Conservation (phyloP, 2,888 invertebrate species). For the Drosophila paramelanica region DNA sequence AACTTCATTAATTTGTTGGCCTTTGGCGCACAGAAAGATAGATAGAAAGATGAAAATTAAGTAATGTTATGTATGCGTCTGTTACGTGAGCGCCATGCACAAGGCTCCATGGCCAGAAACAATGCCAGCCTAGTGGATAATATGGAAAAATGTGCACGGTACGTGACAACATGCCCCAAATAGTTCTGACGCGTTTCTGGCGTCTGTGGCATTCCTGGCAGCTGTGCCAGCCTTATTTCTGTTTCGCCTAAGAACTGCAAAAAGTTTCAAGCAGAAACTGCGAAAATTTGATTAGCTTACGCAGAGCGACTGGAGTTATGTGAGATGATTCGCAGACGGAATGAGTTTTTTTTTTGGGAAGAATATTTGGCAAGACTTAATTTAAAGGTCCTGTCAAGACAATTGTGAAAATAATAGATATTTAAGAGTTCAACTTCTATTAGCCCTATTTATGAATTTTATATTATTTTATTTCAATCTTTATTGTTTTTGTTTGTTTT, state of each 20-base stretch:
- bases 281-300: constrained; percentile 58
- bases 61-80: constrained; percentile 79
- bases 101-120: constrained; percentile 27
- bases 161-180: constrained; percentile 76
- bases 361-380: neutral
- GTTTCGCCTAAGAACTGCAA: constrained; percentile 22
- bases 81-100: constrained; percentile 73
- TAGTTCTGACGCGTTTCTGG: constrained; percentile 37
- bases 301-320: constrained; percentile 41
- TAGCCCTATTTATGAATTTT: too few relatives aligned
- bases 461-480: too few relatives aligned
- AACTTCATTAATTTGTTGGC: constrained; percentile 70
- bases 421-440: too few relatives aligned
- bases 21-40: constrained; percentile 13
- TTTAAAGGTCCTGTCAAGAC: too few relatives aligned
- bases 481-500: too few relatives aligned
- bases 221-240: constrained; percentile 23
- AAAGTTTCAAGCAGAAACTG: constrained; percentile 42
- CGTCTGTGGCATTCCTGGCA: constrained; percentile 10
- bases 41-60: constrained; percentile 66
- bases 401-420: too few relatives aligned
- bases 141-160: constrained; percentile 73
- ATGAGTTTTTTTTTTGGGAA: neutral
- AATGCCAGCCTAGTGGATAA: constrained; percentile 55
- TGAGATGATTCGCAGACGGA: constrained; percentile 6